phyloP scores from a whole-genome alignment of 2,113 vertebrate genomes.

The Clarias batrachus region DNA sequence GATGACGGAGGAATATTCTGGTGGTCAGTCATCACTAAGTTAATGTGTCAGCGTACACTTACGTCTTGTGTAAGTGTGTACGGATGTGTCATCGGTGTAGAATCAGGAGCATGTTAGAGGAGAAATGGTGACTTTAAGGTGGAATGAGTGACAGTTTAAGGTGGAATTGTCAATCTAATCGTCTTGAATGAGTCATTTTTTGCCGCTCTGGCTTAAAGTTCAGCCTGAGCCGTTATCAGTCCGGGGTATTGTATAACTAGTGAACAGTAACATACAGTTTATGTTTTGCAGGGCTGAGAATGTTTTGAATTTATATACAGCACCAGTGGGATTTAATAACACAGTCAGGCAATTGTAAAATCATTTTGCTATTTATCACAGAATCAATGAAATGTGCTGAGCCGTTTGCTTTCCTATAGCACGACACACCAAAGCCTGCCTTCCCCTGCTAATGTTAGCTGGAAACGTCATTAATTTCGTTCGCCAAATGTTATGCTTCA shows the following conservation, averaged over 20 bases:
- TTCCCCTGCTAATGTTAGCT: slow-evolving; percentile 3
- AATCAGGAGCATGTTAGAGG: background rate
- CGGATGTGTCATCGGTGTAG: background rate
- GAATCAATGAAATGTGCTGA: slow-evolving; percentile 32
- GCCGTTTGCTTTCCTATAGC: slow-evolving; percentile 31
- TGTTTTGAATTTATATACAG: slow-evolving; percentile 18
- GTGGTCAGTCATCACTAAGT: background rate
- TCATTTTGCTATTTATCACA: slow-evolving; percentile 23
- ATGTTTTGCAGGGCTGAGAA: background rate
- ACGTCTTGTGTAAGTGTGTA: background rate
- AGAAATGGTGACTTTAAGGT: background rate
- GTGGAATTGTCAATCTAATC: background rate
- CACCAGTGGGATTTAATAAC: slow-evolving; percentile 26
- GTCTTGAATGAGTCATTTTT: slow-evolving; percentile 10
- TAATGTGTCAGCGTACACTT: background rate
- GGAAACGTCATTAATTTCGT: slow-evolving; percentile 14
- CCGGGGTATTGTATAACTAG: background rate
- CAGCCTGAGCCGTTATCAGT: background rate
- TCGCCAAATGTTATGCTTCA: slow-evolving; percentile 21
- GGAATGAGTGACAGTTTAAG: background rate
- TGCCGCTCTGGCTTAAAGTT: background rate
- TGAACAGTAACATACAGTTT: slow-evolving; percentile 14
- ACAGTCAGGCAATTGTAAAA: slow-evolving; percentile 22
- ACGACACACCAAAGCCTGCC: background rate
- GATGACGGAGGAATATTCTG: background rate